phyloP scores from a whole-genome alignment of 1,140 invertebrate species.

The Asobara japonica region DNA sequence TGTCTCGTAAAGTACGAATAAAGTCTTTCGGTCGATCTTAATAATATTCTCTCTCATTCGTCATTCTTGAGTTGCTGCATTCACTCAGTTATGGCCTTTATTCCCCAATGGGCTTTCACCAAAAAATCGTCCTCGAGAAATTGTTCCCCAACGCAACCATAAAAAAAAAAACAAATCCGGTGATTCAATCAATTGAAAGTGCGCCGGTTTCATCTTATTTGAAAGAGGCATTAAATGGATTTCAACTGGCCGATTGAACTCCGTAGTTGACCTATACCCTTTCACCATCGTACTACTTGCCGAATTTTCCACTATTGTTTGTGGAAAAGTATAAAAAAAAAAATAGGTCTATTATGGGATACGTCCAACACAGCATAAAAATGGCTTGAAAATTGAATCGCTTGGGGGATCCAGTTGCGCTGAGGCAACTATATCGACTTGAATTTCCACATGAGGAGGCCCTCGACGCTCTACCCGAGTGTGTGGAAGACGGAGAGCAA shows the following conservation, averaged over 20 bases:
- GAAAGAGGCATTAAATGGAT: no score
- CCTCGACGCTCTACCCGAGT: not conserved
- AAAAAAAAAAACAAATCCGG: no score
- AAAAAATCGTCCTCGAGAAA: no score
- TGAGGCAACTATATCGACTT: constrained; percentile 16
- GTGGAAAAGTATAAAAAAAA: no score
- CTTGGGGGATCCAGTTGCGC: not conserved
- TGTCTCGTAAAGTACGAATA: constrained; percentile 58
- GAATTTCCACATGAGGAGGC: constrained; percentile 4
- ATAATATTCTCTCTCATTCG: not conserved
- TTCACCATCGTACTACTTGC: no score
- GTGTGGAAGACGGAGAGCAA: not conserved
- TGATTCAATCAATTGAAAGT: no score
- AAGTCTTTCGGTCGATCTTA: constrained; percentile 31
- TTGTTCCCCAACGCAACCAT: no score
- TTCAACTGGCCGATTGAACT: no score
- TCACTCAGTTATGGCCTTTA: constrained; percentile 36
- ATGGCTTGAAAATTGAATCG: not conserved
- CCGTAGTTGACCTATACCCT: no score
- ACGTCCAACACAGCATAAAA: not conserved
- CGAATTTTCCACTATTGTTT: no score
- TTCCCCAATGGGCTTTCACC: constrained; percentile 22
- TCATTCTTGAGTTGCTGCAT: not conserved
- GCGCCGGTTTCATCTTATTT: no score
- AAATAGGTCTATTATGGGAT: not conserved